A percentile compares a stretch with the other conserved stretches of the same genome.
phyloP scores from a whole-genome alignment of 2,888 invertebrate genomes.

The Tuberolachnus salignus region DNA sequence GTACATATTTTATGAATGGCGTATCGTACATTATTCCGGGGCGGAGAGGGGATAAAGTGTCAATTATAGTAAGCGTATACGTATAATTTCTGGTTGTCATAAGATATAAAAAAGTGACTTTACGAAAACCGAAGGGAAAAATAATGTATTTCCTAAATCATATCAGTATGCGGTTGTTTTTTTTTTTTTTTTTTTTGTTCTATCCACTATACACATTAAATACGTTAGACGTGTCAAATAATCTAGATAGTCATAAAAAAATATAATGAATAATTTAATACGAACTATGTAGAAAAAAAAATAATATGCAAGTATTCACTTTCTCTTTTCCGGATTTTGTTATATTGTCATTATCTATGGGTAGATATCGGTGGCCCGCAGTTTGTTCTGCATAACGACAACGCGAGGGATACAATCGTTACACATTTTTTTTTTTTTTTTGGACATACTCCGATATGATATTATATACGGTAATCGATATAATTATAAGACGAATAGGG shows the following conservation, averaged over 20 bases:
- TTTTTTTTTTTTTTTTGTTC: not conserved
- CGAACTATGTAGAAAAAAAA: not conserved
- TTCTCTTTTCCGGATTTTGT: constrained; percentile 31
- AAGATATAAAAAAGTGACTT: constrained; percentile 6
- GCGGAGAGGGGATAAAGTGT: not conserved
- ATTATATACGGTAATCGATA: too few relatives aligned
- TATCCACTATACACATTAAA: not conserved
- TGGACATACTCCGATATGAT: too few relatives aligned
- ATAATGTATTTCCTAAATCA: constrained; percentile 7
- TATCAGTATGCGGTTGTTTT: not conserved
- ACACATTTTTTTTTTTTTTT: too few relatives aligned
- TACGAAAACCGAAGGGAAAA: not conserved
- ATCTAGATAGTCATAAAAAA: not conserved
- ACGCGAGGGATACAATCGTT: too few relatives aligned
- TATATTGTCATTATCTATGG: not conserved
- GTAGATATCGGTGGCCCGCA: too few relatives aligned
- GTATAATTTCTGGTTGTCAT: constrained; percentile 16
- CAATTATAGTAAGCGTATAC: constrained; percentile 15
- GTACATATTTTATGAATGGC: not conserved
- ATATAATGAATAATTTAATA: not conserved
- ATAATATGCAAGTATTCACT: constrained; percentile 20
- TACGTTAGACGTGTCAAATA: constrained; percentile 19
- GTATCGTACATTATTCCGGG: not conserved
- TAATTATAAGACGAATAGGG: too few relatives aligned
- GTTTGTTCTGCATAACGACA: not conserved